A percentile compares a stretch with the other conserved stretches of the same genome.
Conservation (phyloP, 2,888 invertebrate species). For the Drosophila anomalata region DNA sequence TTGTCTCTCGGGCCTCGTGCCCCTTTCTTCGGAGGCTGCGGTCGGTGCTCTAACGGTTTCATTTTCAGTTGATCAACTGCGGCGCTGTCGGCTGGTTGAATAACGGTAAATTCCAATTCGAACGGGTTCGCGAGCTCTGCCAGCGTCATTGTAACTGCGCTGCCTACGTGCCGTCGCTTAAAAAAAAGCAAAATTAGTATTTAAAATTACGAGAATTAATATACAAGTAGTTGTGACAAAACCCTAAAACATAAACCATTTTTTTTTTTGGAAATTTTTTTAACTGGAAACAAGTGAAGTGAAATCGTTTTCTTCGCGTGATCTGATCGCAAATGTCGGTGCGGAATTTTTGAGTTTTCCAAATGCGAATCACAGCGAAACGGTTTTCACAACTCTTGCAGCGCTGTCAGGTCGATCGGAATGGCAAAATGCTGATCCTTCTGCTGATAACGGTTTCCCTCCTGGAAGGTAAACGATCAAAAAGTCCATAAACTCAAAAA, state of each 20-base stretch:
- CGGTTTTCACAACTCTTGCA: conserved; percentile 38
- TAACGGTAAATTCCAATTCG: conserved; percentile 11
- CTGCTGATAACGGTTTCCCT: conserved; percentile 73
- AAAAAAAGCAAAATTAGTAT: neutral
- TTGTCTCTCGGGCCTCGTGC: neutral
- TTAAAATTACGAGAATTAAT: neutral
- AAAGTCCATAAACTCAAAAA: neutral
- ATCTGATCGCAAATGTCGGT: conserved; percentile 33
- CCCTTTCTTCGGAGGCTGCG: conserved; percentile 28
- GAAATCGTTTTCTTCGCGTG: conserved; percentile 24
- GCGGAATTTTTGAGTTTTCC: conserved; percentile 41
- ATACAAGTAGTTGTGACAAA: neutral
- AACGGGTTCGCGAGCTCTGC: conserved; percentile 6
- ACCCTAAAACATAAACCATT: neutral
- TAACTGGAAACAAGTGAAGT: conserved; percentile 18
- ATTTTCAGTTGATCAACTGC: conserved; percentile 74
- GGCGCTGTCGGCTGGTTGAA: conserved; percentile 65
- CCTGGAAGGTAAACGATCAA: conserved; percentile 73
- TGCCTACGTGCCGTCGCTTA: neutral
- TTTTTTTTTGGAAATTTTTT: conserved; percentile 34
- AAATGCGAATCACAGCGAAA: conserved; percentile 60
- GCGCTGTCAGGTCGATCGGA: conserved; percentile 53
- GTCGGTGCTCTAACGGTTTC: conserved; percentile 24
- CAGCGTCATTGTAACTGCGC: neutral
- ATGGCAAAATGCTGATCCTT: conserved; percentile 81